These are phyloP conservation scores for Tetanocera ferruginea DNA, from an alignment of 2,888 invertebrate species.

Conservation along the genomic window DNA sequence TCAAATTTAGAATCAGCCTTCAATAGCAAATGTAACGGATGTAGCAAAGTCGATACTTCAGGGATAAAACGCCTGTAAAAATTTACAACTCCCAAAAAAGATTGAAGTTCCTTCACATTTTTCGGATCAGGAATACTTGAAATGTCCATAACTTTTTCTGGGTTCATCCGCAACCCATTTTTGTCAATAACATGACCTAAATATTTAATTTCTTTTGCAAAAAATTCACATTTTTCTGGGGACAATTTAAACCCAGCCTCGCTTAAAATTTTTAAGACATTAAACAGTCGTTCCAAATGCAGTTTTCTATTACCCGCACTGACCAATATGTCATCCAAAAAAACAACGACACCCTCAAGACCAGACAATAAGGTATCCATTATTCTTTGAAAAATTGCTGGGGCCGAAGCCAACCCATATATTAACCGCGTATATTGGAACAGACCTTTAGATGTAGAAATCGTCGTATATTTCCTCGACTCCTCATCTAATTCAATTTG, in stretches of 20 bases:
- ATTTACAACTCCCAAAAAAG: conserved; percentile 55
- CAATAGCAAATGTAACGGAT: conserved; percentile 57
- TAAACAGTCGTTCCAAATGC: conserved; percentile 29
- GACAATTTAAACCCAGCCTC: conserved; percentile 41
- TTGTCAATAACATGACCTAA: conserved; percentile 57
- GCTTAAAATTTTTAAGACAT: conserved; percentile 32
- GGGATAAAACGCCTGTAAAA: conserved; percentile 64
- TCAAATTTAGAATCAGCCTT: conserved; percentile 43
- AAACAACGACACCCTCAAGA: conserved; percentile 45
- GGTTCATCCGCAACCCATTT: conserved; percentile 53
- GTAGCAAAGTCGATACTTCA: conserved; percentile 52
- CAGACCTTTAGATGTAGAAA: conserved; percentile 52
- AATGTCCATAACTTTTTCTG: conserved; percentile 46
- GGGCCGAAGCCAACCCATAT: conserved; percentile 63
- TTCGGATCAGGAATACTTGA: conserved; percentile 43
- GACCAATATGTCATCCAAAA: conserved; percentile 56
- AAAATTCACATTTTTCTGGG: conserved; percentile 36
- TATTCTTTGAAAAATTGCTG: conserved; percentile 61
- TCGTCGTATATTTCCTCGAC: conserved; percentile 52
- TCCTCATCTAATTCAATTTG: conserved; percentile 59
- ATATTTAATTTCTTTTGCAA: conserved; percentile 48
- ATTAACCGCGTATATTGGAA: conserved; percentile 52
- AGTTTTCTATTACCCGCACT: conserved; percentile 34
- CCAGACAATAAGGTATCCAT: conserved; percentile 57
- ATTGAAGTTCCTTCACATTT: conserved; percentile 48